Evolutionary conservation across 2,797 vertebrate genomes (phyloP), one percentile per base, ranked within the genome.

Genomic region (Gobio occitaniae): DNA sequence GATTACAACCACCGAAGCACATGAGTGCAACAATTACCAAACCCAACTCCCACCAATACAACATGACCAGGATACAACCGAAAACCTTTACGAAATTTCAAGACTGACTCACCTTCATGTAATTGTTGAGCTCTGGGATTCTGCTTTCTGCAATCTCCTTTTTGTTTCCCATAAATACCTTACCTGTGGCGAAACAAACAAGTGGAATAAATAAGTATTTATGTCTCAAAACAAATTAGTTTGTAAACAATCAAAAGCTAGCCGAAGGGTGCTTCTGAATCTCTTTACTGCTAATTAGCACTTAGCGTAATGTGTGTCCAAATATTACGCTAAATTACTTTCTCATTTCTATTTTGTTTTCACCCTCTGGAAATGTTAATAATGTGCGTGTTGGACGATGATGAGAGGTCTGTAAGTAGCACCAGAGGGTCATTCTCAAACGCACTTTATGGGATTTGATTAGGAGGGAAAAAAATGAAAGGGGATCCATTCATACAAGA

Each of bases 81-180:
- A 25, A 52, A 84, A 19, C 52, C 1, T 78, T 71, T 38, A 78
- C 0, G 1, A 63, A 38, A 72, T 50, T 36, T 79, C 54, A 25
- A 48, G 19, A 80, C 56, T 72, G 77, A 79, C 78, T 88, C 95
- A 99, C 98, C 97, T 99, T 99, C 94, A 99, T 97, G 92, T 99
- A 99, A 3, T 92, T 90, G 36, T 97, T 98, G 88, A 99, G 95
- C 54, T 96, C 94, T 0, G 97, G 96, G 84, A 99, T 98, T 84
- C 98, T 92, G 87, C 69, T 94, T 89, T 99, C 97, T 0, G 98
- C 98, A 4, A 99, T 99, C 92, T 99, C 97, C 89, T 92, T 92
- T 87, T 99, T 99, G 91, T 96, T 95, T 2, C 98, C 97, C 65
- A 99, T 87, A 89, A 92, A 99, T 90, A 99, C 92, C 88, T 99